phyloP scores from a whole-genome alignment of 2,797 vertebrate species.

The Pogonophryne albipinna region DNA sequence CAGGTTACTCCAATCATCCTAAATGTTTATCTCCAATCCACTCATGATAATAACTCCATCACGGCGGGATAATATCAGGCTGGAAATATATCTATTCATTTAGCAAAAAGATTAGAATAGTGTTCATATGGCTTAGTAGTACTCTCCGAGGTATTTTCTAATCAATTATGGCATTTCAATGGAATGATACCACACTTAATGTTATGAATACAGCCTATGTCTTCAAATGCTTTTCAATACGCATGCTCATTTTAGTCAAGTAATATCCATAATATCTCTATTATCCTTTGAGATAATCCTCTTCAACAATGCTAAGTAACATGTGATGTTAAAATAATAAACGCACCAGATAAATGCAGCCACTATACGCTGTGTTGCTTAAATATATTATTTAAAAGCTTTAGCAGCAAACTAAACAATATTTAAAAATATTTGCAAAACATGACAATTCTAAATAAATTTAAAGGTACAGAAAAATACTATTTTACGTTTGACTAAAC shows the following conservation, averaged over 20 bases:
- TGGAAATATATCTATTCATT: slow-evolving; percentile 81
- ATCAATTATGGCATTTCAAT: slow-evolving; percentile 78
- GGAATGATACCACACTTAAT: slow-evolving; percentile 77
- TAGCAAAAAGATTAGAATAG: slow-evolving; percentile 75
- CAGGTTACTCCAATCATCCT: slow-evolving; percentile 76
- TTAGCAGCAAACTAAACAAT: neutral
- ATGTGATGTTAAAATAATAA: slow-evolving; percentile 35
- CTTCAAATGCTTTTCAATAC: slow-evolving; percentile 52
- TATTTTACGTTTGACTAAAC: neutral
- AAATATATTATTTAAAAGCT: slow-evolving; percentile 15
- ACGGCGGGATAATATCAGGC: slow-evolving; percentile 70
- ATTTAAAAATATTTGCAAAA: slow-evolving; percentile 26
- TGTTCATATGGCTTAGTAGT: slow-evolving; percentile 79
- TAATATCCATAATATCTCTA: slow-evolving; percentile 61
- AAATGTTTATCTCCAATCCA: slow-evolving; percentile 79
- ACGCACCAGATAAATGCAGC: neutral
- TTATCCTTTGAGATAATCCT: slow-evolving; percentile 60
- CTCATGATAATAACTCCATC: slow-evolving; percentile 76
- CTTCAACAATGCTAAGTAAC: slow-evolving; percentile 22
- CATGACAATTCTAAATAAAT: neutral
- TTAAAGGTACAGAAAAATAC: neutral
- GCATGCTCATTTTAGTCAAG: slow-evolving; percentile 47
- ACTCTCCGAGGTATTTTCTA: slow-evolving; percentile 69
- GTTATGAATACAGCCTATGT: slow-evolving; percentile 73
- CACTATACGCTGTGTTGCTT: neutral